phyloP scores from a whole-genome alignment of 2,113 vertebrate genomes.

The Bombycilla garrulus region DNA sequence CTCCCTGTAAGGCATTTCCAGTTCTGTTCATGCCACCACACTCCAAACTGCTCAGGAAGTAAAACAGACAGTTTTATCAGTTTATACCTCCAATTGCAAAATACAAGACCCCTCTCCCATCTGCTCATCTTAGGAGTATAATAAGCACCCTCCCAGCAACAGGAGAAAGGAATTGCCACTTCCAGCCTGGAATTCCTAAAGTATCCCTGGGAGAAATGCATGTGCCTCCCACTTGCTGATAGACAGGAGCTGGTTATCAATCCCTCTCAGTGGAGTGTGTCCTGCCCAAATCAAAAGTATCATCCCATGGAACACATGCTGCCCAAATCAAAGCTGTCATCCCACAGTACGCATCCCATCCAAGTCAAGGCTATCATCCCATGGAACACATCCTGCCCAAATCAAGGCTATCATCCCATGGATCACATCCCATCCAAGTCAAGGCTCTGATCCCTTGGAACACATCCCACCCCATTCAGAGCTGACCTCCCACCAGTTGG shows the following conservation, averaged over 20 bases:
- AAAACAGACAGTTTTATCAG: too few species aligned
- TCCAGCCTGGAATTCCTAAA: background rate
- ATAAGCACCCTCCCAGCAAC: background rate
- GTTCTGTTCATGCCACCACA: fast-evolving
- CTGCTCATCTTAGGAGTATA: background rate
- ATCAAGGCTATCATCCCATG: background rate
- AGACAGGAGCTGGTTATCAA: fast-evolving
- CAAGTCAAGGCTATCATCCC: background rate
- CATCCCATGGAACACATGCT: background rate
- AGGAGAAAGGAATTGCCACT: background rate
- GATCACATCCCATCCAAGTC: background rate
- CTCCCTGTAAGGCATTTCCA: background rate
- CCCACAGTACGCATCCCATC: background rate
- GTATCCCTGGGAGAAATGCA: background rate
- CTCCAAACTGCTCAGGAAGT: background rate
- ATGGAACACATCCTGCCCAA: background rate
- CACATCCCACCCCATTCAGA: background rate
- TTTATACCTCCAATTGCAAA: background rate
- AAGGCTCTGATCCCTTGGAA: background rate
- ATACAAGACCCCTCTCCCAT: background rate
- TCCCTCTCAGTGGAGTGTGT: fast-evolving
- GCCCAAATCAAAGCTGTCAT: background rate
- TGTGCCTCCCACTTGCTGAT: fast-evolving
- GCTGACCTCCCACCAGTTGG: background rate
- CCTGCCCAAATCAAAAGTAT: background rate